phyloP scores from a whole-genome alignment of 2,888 invertebrate genomes.

The Eupeodes luniger region DNA sequence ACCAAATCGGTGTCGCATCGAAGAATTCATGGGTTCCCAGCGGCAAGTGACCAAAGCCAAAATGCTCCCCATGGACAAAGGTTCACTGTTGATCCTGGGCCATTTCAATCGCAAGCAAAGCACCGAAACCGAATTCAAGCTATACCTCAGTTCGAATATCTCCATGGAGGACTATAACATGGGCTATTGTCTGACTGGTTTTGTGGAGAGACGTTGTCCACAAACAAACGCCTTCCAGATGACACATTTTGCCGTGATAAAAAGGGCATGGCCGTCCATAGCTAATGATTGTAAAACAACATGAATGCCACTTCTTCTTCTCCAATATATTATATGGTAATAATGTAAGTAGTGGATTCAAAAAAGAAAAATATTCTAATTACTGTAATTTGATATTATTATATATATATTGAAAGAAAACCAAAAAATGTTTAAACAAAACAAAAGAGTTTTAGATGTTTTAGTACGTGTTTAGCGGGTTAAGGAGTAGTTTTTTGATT shows the following conservation, averaged over 20 bases:
- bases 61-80: constrained; percentile 91
- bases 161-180: constrained; percentile 94
- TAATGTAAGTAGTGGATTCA: constrained; percentile 21
- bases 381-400: constrained; percentile 66
- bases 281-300: constrained; percentile 77
- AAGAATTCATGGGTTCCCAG: constrained; percentile 90
- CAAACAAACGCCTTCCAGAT: constrained; percentile 92
- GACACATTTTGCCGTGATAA: constrained; percentile 94
- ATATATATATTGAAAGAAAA: constrained; percentile 32
- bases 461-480: constrained; percentile 36
- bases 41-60: constrained; percentile 89
- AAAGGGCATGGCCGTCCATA: constrained; percentile 87
- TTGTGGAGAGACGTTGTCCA: constrained; percentile 91
- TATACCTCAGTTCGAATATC: constrained; percentile 93
- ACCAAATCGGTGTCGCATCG: constrained; percentile 91
- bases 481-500: constrained; percentile 32
- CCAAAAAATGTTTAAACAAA: constrained; percentile 23
- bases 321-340: neutral
- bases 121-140: constrained; percentile 90
- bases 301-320: constrained; percentile 22
- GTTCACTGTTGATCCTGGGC: constrained; percentile 92
- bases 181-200: constrained; percentile 95
- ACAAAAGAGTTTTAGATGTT: constrained; percentile 39
- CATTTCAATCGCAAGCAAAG: constrained; percentile 88
- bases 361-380: constrained; percentile 22